phyloP scores from a whole-genome alignment of 2,888 invertebrate genomes.

The Thereva unica region DNA sequence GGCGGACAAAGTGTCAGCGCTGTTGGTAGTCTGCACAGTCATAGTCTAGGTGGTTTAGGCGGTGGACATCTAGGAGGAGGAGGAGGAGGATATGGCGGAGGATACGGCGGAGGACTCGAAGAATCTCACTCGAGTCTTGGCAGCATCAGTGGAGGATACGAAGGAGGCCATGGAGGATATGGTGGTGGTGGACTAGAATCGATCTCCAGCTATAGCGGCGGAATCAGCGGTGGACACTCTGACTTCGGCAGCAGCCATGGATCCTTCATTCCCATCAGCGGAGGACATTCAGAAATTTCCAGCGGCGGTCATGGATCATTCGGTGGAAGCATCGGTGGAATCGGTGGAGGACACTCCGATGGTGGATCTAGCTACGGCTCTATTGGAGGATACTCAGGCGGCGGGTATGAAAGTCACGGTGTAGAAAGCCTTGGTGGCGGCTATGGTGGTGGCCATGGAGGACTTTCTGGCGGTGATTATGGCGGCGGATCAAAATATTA shows the following conservation, averaged over 20 bases:
- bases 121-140: neutral
- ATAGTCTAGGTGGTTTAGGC: slow-evolving; percentile 4
- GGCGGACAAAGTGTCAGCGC: slow-evolving; percentile 37
- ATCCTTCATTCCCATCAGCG: neutral
- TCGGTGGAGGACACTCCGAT: slow-evolving; percentile 4
- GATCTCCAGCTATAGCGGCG: slow-evolving; percentile 1
- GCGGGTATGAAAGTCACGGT: slow-evolving; percentile 8
- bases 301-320: slow-evolving; percentile 1
- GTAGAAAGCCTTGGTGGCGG: neutral
- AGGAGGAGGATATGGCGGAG: neutral
- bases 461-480: slow-evolving; percentile 2
- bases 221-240: neutral
- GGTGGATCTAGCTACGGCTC: neutral
- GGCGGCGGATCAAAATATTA: slow-evolving; percentile 5
- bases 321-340: neutral
- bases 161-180: neutral
- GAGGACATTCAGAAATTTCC: no score
- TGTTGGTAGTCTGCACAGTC: slow-evolving; percentile 20
- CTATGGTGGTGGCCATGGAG: slow-evolving; percentile 19
- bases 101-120: no score
- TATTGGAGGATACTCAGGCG: slow-evolving; percentile 3
- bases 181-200: neutral
- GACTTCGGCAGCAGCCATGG: slow-evolving; percentile 1
- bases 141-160: neutral
- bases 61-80: neutral